Conservation (phyloP, 2,113 vertebrate genomes). For the Aptenodytes patagonicus region DNA sequence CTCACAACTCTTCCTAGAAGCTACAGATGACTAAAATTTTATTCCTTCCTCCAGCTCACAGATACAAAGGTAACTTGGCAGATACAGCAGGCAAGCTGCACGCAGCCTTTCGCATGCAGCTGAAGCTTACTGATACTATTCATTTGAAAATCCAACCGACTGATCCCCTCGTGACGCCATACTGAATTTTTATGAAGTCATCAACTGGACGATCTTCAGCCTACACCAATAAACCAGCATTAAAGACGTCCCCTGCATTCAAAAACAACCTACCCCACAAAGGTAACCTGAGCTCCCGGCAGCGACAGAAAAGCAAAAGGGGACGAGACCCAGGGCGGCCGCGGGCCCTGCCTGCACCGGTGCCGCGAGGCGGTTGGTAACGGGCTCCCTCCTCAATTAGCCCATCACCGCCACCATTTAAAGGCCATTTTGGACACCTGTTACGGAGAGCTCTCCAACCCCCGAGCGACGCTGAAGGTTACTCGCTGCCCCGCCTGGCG, state of each 20-base stretch:
- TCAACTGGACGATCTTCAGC: rapidly evolving
- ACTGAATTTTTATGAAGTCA: background rate
- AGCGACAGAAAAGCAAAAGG: background rate
- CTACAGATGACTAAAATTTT: rapidly evolving
- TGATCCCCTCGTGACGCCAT: rapidly evolving
- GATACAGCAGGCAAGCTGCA: rapidly evolving
- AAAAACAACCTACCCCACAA: no score
- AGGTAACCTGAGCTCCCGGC: background rate
- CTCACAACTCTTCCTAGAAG: background rate
- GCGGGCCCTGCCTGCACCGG: background rate
- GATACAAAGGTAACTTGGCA: background rate
- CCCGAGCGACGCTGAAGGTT: background rate
- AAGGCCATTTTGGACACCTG: background rate
- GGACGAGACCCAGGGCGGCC: no score
- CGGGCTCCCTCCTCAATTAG: background rate
- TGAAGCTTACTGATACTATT: background rate
- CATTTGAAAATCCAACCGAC: background rate
- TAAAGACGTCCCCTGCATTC: no score
- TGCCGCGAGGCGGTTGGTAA: background rate
- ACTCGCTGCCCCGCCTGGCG: background rate
- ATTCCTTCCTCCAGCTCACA: background rate
- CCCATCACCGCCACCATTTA: background rate
- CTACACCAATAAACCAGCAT: background rate
- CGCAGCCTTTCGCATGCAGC: rapidly evolving
- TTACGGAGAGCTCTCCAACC: background rate